Evolutionary conservation across 2,888 invertebrate species (phyloP), one percentile per base, ranked within the genome.

Genomic region (Lottia scabra): DNA sequence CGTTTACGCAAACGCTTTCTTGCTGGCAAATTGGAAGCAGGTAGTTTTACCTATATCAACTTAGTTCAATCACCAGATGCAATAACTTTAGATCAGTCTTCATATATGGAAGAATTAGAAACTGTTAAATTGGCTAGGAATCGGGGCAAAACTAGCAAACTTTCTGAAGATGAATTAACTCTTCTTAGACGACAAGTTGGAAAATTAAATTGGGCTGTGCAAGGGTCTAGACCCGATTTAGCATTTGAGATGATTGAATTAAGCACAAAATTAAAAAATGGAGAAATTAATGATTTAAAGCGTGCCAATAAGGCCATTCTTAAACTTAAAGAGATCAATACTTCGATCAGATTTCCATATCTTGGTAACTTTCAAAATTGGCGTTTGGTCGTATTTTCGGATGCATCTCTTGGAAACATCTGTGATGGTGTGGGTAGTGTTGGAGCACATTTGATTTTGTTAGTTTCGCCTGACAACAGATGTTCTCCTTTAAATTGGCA

Each of bases 401-500:
- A 56, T 56, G 48, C 48, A 6, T 23, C 56, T 3, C 23, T 19
- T 0, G 3, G 13, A 8, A 23, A 10, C n/a, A 56, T 19, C 8
- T 56, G 23, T 10, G 12, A 19, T 56, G 56, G 56, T 10, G 16
- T 56, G 8, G 56, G 56, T 0, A 56, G 56, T 56, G 56, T 56
- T 12, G 56, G 56, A 10, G 56, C 56, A 19, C 56, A 56, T 56
- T n/a, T 56, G n/a, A 56, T 56, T n/a, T 13, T 56, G 10, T 56
- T 56, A n/a, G 56, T 56, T 8, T 56, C 56, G 10, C 48, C n/a
- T 10, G 12, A 19, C 12, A n/a, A 56, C 13, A 4, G 5, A 10
- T 56, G 56, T n/a, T 56, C 12, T 23, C 56, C 56, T 19, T 56
- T 56, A 56, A 56, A 56, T n/a, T 56, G 56, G 56, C 56, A 56